Conservation (phyloP, 1,140 invertebrate genomes). For the Sycophaga agraensis region DNA sequence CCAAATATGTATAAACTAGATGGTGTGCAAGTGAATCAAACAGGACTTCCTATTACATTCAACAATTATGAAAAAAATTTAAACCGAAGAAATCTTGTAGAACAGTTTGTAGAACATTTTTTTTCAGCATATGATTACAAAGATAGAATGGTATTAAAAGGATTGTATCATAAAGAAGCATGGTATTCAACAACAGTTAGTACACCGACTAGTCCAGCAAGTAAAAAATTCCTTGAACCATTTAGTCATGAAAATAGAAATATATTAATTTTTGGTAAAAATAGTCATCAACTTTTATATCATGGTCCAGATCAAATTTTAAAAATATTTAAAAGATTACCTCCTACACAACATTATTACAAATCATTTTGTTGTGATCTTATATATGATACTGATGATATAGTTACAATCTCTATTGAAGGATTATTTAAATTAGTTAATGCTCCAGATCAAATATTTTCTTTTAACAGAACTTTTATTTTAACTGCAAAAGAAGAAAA, state of each 20-base stretch:
- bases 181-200: conserved; percentile 46
- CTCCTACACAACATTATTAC: conserved; percentile 43
- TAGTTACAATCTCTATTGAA: conserved; percentile 37
- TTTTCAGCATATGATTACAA: conserved; percentile 47
- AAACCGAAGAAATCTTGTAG: conserved; percentile 35
- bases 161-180: conserved; percentile 46
- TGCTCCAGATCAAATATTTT: conserved; percentile 31
- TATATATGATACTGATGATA: conserved; percentile 34
- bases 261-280: conserved; percentile 34
- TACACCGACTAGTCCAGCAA: conserved; percentile 22
- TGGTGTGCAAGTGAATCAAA: conserved; percentile 36
- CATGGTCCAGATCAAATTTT: conserved; percentile 45
- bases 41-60: conserved; percentile 37
- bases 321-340: conserved; percentile 36
- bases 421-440: conserved; percentile 41
- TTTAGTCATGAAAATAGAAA: conserved; percentile 40
- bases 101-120: conserved; percentile 48
- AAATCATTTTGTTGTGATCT: conserved; percentile 42
- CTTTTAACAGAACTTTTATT: conserved; percentile 49
- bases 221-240: conserved; percentile 28
- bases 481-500: conserved; percentile 38
- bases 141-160: conserved; percentile 42
- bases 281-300: conserved; percentile 35
- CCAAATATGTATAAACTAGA: conserved; percentile 45
- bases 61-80: conserved; percentile 36